These are phyloP conservation scores for Hoplias malabaricus DNA, from an alignment of 2,113 vertebrate genomes.

Conservation along the genomic window DNA sequence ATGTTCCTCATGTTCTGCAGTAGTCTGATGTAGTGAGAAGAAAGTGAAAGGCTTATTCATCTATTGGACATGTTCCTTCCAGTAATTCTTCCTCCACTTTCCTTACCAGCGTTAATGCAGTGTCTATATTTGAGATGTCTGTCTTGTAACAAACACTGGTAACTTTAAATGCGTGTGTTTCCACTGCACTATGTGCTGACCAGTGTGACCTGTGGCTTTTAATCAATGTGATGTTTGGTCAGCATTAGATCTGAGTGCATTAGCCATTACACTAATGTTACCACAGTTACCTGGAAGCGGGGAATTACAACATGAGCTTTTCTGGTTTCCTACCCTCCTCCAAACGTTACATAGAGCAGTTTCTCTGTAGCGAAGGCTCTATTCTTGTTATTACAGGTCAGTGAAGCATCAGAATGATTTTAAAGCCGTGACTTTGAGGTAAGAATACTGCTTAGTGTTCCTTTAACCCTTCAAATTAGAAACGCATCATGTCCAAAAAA, in stretches of 20 bases:
- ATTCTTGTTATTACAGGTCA: too few species aligned
- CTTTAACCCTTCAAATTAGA: too few species aligned
- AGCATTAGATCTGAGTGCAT: neutral
- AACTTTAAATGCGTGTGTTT: neutral
- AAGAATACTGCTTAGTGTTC: slow-evolving; percentile 20
- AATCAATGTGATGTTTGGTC: slow-evolving; percentile 4
- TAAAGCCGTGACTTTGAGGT: too few species aligned
- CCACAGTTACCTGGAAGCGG: neutral
- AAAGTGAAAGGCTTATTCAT: neutral
- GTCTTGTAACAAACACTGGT: neutral
- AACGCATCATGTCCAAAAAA: too few species aligned
- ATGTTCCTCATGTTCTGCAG: neutral
- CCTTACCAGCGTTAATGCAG: neutral
- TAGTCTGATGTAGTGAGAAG: neutral
- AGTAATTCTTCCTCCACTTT: too few species aligned
- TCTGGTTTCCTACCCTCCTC: too few species aligned
- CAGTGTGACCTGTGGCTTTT: neutral
- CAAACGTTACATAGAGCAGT: too few species aligned
- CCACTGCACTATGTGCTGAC: neutral
- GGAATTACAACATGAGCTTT: slow-evolving; percentile 19
- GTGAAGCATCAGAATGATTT: too few species aligned
- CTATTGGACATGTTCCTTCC: neutral
- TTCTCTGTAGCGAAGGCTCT: too few species aligned
- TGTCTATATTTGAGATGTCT: neutral
- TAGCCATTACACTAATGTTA: neutral